Percentiles rank a stretch among this genome's conserved stretches.
phyloP scores from a whole-genome alignment of 2,113 vertebrate species.

The Oplegnathus fasciatus region DNA sequence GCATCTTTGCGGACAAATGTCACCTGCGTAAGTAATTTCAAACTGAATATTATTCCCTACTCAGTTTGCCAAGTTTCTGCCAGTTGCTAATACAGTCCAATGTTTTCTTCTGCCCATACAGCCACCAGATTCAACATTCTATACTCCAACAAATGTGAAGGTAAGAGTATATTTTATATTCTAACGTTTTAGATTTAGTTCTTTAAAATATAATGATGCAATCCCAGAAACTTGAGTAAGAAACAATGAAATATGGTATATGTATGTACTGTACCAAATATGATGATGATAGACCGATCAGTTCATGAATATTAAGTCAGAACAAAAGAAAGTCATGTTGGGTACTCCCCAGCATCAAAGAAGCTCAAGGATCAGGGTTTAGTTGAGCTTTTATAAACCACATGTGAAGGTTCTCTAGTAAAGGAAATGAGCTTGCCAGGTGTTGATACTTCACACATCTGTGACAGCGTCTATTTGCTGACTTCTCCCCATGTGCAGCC shows the following conservation, averaged over 20 bases:
- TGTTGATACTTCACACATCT: conserved; percentile 60
- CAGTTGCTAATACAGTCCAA: background rate
- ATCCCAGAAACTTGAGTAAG: background rate
- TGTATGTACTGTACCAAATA: background rate
- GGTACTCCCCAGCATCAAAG: conserved; percentile 53
- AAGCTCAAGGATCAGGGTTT: conserved; percentile 33
- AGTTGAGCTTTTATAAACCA: conserved; percentile 66
- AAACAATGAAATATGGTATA: background rate
- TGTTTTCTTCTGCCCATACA: conserved; percentile 36
- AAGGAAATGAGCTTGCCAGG: conserved; percentile 72
- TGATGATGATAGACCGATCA: background rate
- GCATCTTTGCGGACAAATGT: accelerated
- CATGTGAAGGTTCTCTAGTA: conserved; percentile 74
- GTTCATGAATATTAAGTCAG: conserved; percentile 9
- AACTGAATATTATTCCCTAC: background rate
- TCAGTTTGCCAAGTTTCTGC: background rate
- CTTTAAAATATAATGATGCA: background rate
- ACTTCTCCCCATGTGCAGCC: conserved; percentile 38
- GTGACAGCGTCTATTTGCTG: conserved; percentile 9
- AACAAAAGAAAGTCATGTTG: background rate
- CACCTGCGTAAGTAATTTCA: conserved; percentile 62
- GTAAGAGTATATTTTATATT: conserved; percentile 60
- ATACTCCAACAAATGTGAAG: conserved; percentile 38
- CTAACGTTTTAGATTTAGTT: background rate
- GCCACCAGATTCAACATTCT: accelerated